Conservation (phyloP, 2,888 invertebrate species). For the Acleris cristana region DNA sequence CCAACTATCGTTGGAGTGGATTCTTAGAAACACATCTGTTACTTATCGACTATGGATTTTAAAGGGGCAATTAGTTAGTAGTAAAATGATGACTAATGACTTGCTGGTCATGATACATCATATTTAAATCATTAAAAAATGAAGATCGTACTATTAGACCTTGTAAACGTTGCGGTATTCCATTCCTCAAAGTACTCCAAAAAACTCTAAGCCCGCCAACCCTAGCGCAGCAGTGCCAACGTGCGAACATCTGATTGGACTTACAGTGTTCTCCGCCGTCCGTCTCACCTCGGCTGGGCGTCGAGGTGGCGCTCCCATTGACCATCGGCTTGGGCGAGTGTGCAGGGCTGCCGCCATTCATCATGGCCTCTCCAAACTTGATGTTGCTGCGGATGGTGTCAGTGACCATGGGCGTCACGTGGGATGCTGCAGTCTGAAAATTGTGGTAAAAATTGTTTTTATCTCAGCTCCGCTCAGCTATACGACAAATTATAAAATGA, state of each 20-base stretch:
- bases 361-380: slow-evolving; percentile 77
- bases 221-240: slow-evolving; percentile 43
- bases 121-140: background rate
- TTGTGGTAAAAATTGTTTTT: slow-evolving; percentile 11
- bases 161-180: slow-evolving; percentile 6
- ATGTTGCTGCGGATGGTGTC: slow-evolving; percentile 86
- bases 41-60: background rate
- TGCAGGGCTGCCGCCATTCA: slow-evolving; percentile 65
- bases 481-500: too few relatives aligned
- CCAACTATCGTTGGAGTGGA: slow-evolving; percentile 12
- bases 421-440: slow-evolving; percentile 72
- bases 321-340: slow-evolving; percentile 65
- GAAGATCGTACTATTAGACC: background rate
- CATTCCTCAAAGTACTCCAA: slow-evolving; percentile 39
- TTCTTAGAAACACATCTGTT: slow-evolving; percentile 10
- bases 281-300: slow-evolving; percentile 81
- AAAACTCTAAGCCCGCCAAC: slow-evolving; percentile 12
- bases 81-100: background rate
- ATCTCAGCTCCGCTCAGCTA: too few relatives aligned
- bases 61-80: too few relatives aligned
- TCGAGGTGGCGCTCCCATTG: slow-evolving; percentile 72
- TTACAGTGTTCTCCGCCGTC: slow-evolving; percentile 76
- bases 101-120: background rate
- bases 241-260: slow-evolving; percentile 74
- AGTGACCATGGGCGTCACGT: slow-evolving; percentile 82